phyloP scores from a whole-genome alignment of 1,140 invertebrate genomes.

The Pachypsylla venusta region DNA sequence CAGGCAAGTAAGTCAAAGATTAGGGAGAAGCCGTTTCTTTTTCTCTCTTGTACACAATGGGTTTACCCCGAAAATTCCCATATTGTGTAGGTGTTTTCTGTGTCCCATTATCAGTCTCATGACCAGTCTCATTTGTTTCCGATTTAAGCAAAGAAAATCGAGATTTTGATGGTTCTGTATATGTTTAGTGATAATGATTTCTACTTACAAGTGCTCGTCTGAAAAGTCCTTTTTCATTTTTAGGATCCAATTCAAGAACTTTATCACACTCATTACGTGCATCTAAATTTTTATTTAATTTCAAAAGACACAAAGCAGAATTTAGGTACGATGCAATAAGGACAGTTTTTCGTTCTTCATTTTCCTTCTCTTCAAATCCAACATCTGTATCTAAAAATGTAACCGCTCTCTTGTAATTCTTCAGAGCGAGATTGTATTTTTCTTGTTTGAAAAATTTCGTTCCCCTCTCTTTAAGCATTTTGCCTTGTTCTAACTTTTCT shows the following conservation, averaged over 20 bases:
- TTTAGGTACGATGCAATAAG: conserved; percentile 65
- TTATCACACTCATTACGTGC: conserved; percentile 53
- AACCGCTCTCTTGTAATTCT: conserved; percentile 70
- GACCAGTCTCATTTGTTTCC: too few relatives aligned
- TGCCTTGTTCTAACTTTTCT: conserved; percentile 67
- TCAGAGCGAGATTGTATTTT: conserved; percentile 65
- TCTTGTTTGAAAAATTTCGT: conserved; percentile 75
- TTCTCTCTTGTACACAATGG: too few relatives aligned
- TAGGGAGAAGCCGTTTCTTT: too few relatives aligned
- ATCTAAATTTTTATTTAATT: conserved; percentile 54
- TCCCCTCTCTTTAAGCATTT: conserved; percentile 76
- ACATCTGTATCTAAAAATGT: conserved; percentile 37
- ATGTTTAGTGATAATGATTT: conserved; percentile 1
- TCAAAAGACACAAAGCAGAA: conserved; percentile 64
- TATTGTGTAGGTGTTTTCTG: too few relatives aligned
- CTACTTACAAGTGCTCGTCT: conserved; percentile 55
- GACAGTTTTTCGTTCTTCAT: conserved; percentile 42
- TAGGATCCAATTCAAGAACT: conserved; percentile 54
- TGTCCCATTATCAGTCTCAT: too few relatives aligned
- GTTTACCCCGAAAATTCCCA: too few relatives aligned
- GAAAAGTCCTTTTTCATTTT: conserved; percentile 82
- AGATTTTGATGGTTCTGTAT: too few relatives aligned
- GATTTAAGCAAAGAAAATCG: too few relatives aligned
- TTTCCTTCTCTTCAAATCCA: conserved; percentile 32
- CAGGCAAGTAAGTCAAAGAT: too few relatives aligned